phyloP scores from a whole-genome alignment of 2,797 vertebrate genomes.

The Trachurus trachurus region DNA sequence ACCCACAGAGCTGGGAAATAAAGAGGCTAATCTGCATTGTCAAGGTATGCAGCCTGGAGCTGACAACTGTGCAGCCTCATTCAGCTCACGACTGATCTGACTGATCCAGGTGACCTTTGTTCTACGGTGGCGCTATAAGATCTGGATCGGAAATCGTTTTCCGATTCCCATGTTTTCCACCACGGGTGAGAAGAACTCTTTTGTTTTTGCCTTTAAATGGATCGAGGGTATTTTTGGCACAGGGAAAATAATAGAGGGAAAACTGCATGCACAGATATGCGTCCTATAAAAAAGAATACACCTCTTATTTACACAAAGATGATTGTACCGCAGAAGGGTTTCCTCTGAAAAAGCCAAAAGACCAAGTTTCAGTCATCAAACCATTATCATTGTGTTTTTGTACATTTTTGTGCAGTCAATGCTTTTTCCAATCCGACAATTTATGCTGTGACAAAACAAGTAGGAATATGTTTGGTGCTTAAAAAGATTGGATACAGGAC shows the following conservation, averaged over 20 bases:
- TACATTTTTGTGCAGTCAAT: constrained; percentile 11
- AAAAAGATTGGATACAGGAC: constrained; percentile 1
- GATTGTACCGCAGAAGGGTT: constrained; percentile 1
- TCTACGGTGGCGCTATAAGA: neutral
- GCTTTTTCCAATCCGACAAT: neutral
- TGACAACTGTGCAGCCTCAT: constrained; percentile 44
- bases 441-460: neutral
- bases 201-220: constrained; percentile 8
- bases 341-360: neutral
- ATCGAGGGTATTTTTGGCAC: constrained; percentile 16
- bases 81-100: constrained; percentile 21
- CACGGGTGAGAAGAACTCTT: neutral
- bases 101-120: constrained; percentile 51
- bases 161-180: constrained; percentile 8
- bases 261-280: neutral
- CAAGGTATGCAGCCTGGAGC: constrained; percentile 68
- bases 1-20: constrained; percentile 25
- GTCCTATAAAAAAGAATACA: neutral
- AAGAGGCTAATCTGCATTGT: constrained; percentile 48
- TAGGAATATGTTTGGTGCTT: neutral
- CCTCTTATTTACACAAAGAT: constrained; percentile 7
- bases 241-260: neutral
- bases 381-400: neutral
- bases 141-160: neutral
- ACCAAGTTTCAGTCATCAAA: constrained; percentile 4